These are phyloP conservation scores for Malaclemys terrapin DNA, from an alignment of 2,113 vertebrate species.

Conservation along the genomic window DNA sequence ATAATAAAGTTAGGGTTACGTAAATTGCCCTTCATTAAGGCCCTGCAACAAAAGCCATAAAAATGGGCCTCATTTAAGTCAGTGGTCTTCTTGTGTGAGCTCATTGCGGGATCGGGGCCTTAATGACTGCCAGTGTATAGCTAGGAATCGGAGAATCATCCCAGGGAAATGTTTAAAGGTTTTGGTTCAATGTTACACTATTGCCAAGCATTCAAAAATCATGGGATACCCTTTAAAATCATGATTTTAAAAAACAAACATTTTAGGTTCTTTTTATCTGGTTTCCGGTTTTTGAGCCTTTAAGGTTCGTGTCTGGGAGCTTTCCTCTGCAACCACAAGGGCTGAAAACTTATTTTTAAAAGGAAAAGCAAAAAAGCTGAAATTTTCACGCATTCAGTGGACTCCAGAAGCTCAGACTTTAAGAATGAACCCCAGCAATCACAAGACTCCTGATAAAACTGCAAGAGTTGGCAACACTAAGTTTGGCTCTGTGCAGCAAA, in stretches of 20 bases:
- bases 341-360: not conserved
- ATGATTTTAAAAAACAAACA: not conserved
- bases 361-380: not conserved
- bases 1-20: conserved; percentile 31
- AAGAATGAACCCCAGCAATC: not conserved
- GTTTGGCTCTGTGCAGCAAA: not conserved
- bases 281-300: not conserved
- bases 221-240: not conserved
- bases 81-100: accelerated
- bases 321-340: not conserved
- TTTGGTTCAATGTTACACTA: not conserved
- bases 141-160: accelerated
- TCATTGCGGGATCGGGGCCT: accelerated
- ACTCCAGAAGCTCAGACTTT: not conserved
- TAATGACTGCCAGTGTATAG: not conserved
- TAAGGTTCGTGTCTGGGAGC: not conserved
- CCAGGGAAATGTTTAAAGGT: not conserved
- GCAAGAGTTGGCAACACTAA: not conserved
- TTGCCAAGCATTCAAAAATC: not conserved
- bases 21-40: conserved; percentile 27
- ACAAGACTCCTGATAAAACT: not conserved
- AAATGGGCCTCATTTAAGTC: not conserved
- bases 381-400: not conserved
- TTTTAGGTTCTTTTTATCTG: not conserved
- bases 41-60: not conserved